Base-by-base conservation (phyloP, 2,888 invertebrate species). In the Eupithecia pulchellata region DNA sequence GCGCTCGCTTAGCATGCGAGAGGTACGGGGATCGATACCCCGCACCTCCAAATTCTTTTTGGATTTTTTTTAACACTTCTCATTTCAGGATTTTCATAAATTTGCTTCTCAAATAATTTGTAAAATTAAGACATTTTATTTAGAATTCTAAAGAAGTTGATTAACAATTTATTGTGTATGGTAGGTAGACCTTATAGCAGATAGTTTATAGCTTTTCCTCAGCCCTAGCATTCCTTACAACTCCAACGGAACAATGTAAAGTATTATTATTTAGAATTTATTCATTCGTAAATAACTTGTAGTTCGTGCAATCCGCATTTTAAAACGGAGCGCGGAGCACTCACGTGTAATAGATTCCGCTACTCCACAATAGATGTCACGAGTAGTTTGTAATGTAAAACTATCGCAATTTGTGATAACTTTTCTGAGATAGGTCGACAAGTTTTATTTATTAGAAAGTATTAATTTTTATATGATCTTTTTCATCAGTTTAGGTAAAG, bases 1-100 rank as follows among this genome's bases (percentile, higher is more conserved):
- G 94, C 93, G 94, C 94, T 93, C 94, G 93, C 94, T 94, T 93
- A 94, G 93, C 93, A 93, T 93, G 94, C 88, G 93, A 93, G 93
- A 93, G 89, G 92, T 92, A 93, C 93, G 91, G 93, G 93, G 92
- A 93, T 93, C 93, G 92, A 93, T 93, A 92, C 91, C 93, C 92
- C 91, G 92, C 93, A 92, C 93, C 93, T 94, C 93, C 93, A 94
- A n/a, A 83, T 13, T 1, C 64, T 74, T 64, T 71, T 75, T 72
- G 30, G 27, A 42, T 62, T 42, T 25, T 13, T 64, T 47, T 57
- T 47, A n/a, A 17, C n/a, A 27, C 14, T 4, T 39, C 2, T 39
- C 8, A 5, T 39, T 5, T 17, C n/a, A n/a, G n/a, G n/a, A n/a
- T n/a, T 6, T 17, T n/a, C 55, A 55, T 14, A 55, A 55, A 17